A percentile compares a stretch with the other conserved stretches of the same genome.
phyloP scores from a whole-genome alignment of 2,797 vertebrate species.

The Hephaestus fuliginosus region DNA sequence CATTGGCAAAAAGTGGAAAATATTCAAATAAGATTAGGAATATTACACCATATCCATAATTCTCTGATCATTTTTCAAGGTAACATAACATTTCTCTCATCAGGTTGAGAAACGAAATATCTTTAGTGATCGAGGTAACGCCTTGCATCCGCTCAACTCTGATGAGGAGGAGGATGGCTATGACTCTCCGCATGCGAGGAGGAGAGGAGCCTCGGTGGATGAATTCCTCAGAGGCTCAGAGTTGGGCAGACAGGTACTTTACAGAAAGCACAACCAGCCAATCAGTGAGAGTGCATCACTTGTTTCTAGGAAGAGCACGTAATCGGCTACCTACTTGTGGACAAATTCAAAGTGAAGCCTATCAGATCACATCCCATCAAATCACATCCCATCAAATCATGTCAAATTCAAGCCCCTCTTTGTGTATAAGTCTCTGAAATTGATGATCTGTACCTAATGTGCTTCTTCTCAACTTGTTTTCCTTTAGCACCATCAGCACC shows the following conservation, averaged over 20 bases:
- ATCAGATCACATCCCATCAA: not conserved
- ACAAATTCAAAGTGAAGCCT: not conserved
- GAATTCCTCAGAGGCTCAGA: conserved; percentile 97
- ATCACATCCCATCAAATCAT: not conserved
- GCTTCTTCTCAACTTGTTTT: not conserved
- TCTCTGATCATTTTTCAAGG: too few species aligned
- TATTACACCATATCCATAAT: not conserved
- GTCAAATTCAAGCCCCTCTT: not conserved
- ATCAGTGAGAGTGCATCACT: not conserved
- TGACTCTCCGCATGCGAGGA: conserved; percentile 87
- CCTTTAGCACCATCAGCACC: conserved; percentile 83
- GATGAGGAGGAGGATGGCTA: conserved; percentile 96
- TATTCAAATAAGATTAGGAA: not conserved
- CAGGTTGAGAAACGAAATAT: conserved; percentile 94
- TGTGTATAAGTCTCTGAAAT: not conserved
- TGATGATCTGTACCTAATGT: not conserved
- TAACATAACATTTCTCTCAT: conserved; percentile 22
- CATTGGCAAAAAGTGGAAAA: not conserved
- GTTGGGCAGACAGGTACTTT: conserved; percentile 91
- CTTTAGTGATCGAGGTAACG: conserved; percentile 89
- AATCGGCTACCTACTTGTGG: not conserved
- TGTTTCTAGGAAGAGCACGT: not conserved
- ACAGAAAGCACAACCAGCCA: conserved; percentile 27
- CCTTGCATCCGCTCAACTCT: conserved; percentile 88
- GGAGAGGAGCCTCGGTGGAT: conserved; percentile 94